Evolutionary conservation across 2,888 invertebrate genomes (phyloP).

Genomic region (Cinara cedri): DNA sequence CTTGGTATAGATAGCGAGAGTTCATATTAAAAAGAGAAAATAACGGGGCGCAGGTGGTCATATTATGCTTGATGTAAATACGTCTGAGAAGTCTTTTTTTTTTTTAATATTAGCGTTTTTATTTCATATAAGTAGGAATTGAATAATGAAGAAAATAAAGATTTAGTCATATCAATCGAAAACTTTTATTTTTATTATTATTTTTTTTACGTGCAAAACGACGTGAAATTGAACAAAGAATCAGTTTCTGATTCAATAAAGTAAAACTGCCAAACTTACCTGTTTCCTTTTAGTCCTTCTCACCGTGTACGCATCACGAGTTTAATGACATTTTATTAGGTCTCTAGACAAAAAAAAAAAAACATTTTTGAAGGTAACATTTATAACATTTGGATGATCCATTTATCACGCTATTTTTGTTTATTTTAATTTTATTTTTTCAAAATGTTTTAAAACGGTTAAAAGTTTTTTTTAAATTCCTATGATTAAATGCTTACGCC

Average conservation of each 20-base stretch:
- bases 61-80: conserved; percentile 10
- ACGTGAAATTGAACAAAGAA: conserved; percentile 23
- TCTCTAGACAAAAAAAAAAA: background rate
- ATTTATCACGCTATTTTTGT: background rate
- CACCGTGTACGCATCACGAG: background rate
- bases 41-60: background rate
- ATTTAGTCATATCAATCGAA: conserved; percentile 7
- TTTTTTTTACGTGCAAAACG: conserved; percentile 13
- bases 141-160: too few relatives aligned
- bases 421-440: background rate
- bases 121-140: too few relatives aligned
- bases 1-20: too few relatives aligned
- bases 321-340: conserved; percentile 32
- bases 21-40: too few relatives aligned
- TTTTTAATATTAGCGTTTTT: conserved; percentile 20
- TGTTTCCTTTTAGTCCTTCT: background rate
- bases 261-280: conserved; percentile 14
- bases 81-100: conserved; percentile 12
- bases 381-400: background rate
- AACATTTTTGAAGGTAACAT: background rate
- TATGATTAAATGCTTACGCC: too few relatives aligned
- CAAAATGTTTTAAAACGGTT: background rate
- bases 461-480: too few relatives aligned
- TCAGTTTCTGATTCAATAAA: conserved; percentile 50
- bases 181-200: background rate